Conservation (phyloP, 1,140 invertebrate species). For the Drosophila arawakana region DNA sequence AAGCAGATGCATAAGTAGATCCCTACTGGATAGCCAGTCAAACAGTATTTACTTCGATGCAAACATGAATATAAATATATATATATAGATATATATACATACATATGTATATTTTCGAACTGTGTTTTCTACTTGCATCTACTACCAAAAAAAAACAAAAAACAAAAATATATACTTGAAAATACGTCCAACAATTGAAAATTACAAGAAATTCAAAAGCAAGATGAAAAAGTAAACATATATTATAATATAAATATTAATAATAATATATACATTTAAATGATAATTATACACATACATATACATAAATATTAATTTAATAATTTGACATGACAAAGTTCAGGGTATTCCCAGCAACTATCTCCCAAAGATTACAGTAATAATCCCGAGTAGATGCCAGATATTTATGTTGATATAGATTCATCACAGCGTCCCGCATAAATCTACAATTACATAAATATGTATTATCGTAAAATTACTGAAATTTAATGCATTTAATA, state of each 20-base stretch:
- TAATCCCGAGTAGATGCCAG: conserved; percentile 4
- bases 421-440: conserved; percentile 14
- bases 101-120: conserved; percentile 78
- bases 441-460: conserved; percentile 19
- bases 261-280: conserved; percentile 57
- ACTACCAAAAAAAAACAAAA: conserved; percentile 50
- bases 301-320: conserved; percentile 40
- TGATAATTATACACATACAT: conserved; percentile 64
- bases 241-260: conserved; percentile 38
- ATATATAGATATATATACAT: conserved; percentile 68
- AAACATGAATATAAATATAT: conserved; percentile 66
- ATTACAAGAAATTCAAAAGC: conserved; percentile 65
- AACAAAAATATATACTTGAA: conserved; percentile 59
- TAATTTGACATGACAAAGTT: conserved; percentile 42
- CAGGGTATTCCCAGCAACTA: conserved; percentile 13
- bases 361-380: conserved; percentile 2
- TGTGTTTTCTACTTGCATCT: conserved; percentile 80
- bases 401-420: conserved; percentile 4
- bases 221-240: conserved; percentile 73
- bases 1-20: conserved; percentile 26
- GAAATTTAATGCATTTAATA: conserved; percentile 76
- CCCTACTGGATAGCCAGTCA: conserved; percentile 67
- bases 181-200: conserved; percentile 74
- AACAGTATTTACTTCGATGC: conserved; percentile 62
- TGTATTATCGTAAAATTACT: conserved; percentile 56